phyloP scores from a whole-genome alignment of 2,113 vertebrate genomes.

The Myanophis thanlyinensis region DNA sequence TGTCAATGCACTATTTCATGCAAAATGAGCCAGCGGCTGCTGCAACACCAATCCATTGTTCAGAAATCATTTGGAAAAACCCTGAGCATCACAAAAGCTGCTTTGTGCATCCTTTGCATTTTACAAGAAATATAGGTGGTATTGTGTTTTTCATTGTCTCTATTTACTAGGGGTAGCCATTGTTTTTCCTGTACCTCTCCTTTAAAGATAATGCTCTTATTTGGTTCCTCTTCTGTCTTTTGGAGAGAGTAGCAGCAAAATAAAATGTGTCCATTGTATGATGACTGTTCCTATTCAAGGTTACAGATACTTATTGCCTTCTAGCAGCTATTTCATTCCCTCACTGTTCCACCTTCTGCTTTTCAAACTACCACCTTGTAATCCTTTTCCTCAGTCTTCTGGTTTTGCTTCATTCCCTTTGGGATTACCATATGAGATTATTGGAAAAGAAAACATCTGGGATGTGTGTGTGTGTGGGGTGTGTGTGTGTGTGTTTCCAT shows the following conservation, averaged over 20 bases:
- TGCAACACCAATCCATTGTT: background rate
- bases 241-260: background rate
- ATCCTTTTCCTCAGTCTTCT: background rate
- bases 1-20: background rate
- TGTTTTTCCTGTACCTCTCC: background rate
- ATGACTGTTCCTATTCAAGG: background rate
- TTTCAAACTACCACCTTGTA: background rate
- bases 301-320: background rate
- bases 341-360: background rate
- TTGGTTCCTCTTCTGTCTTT: background rate
- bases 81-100: background rate
- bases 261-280: background rate
- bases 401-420: background rate
- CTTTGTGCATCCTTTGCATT: background rate
- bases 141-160: background rate
- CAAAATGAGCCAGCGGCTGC: background rate
- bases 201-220: background rate
- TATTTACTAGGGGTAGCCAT: background rate
- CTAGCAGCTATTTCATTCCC: background rate
- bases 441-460: background rate
- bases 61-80: constrained; percentile 6
- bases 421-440: background rate
- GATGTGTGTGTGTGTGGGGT: too few species aligned
- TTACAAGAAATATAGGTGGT: background rate
- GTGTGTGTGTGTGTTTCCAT: too few species aligned